Base-by-base conservation (phyloP, 2,113 vertebrate genomes). In the Microcebus murinus region DNA sequence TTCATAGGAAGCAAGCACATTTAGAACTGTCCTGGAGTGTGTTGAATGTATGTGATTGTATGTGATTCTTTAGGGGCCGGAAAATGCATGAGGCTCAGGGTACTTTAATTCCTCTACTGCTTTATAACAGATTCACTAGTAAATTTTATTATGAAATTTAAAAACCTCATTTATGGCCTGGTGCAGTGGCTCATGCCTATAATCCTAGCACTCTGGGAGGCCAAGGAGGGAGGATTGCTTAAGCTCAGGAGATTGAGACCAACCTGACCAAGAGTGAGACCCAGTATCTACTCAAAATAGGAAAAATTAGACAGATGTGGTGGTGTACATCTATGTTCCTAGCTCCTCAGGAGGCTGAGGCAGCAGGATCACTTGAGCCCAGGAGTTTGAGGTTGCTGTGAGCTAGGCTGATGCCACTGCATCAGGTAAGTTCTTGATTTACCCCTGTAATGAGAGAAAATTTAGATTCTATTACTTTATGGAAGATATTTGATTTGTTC, bases 351-450 rank as follows among this genome's bases (percentile, higher is more conserved):
- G 55, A 57, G 6, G 55, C 6, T 57, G 55, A 57, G 20, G 55
- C 55, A 57, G 55, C 20, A 57, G 55, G 55, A 57, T 57, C 2
- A 20, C 20, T 57, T 57, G 55, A 57, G 55, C 55, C 55, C 55
- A 57, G 18, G 55, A 21, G 55, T 57, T 57, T 6, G 55, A 20
- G 18, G 55, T 57, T 57, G 18, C 55, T 15, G 55, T 57, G 55
- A 57, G 55, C 55, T 57, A 57, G 20, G 6, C 20, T 57, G 55
- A 57, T 7, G 55, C 18, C 55, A 57, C 5, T 34, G 13, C 20
- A 52, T 84, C 68, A 91, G 48, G 86, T 6, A 88, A 74, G 6
- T 82, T 92, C 94, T 94, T 95, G 17, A 92, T 65, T 91, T 70
- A 80, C 6, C 8, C 10, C 10, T 36, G 2, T 18, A 95, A 21